Evolutionary conservation across 2,888 invertebrate species (phyloP), one percentile per base, ranked within the genome.

Genomic region (Pseudeuparius sepicola): DNA sequence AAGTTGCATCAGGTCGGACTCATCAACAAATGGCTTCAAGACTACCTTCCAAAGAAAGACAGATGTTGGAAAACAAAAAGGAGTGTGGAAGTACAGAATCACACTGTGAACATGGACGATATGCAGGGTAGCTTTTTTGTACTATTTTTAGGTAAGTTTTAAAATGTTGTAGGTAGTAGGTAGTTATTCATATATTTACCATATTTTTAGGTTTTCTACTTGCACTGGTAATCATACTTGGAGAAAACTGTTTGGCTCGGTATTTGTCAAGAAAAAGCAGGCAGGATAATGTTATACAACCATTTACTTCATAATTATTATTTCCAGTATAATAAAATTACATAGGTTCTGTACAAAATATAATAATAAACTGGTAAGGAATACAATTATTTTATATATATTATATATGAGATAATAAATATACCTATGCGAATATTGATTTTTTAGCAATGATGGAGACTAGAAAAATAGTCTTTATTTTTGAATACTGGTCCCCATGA

Each of bases 71-170:
- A 73, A 56, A 71, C 67, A 30, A 67, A 71, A 2, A 59, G 70
- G 12, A 59, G 66, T 9, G 65, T 75, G 0, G 79, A 79, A 59
- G 82, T 78, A n/a, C 77, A 77, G 41, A 88, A 86, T 55, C 85
- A 89, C 52, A 87, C 85, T 20, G 90, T 92, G 24, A 86, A 87
- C 57, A 68, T 90, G 47, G 73, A 79, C 32, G 90, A 92, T 52
- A 92, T 90, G 89, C 88, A 90, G 60, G 92, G 90, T 7, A 89
- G 87, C 14, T 90, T 90, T 63, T 80, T 88, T 50, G 79, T 92
- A 0, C 64, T 90, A 3, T 69, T 86, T 34, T 61, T 89, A 34
- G 89, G 88, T 84, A 68, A 56, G n/a, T n/a, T n/a, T n/a, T n/a
- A n/a, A n/a, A n/a, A n/a, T 10, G 16, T 26, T 15, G 14, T 24